phyloP scores from a whole-genome alignment of 2,113 vertebrate species.

The Nothoprocta pentlandii region DNA sequence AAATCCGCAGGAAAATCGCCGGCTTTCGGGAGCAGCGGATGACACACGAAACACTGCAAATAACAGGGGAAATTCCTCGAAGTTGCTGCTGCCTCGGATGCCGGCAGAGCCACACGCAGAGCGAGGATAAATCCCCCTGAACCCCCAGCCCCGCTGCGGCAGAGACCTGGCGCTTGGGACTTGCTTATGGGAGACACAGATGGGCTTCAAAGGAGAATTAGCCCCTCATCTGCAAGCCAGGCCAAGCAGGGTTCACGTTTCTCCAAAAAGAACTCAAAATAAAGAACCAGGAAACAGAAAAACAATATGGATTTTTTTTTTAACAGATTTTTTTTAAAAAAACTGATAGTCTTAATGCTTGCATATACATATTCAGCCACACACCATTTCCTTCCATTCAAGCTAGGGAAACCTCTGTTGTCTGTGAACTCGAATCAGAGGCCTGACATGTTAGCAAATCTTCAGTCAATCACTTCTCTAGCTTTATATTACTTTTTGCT shows the following conservation, averaged over 20 bases:
- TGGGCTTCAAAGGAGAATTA: background rate
- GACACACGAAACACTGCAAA: background rate
- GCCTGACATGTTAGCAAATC: background rate
- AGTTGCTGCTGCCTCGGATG: background rate
- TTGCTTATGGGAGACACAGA: background rate
- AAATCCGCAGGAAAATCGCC: background rate
- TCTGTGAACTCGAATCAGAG: background rate
- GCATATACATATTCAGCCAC: background rate
- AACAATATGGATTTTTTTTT: background rate
- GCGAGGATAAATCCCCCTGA: rapidly evolving
- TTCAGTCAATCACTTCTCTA: slow-evolving; percentile 18
- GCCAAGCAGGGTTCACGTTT: background rate
- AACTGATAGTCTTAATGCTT: background rate
- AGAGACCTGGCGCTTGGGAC: background rate
- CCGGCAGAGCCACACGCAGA: background rate
- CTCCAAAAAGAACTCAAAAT: background rate
- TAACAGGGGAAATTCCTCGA: background rate
- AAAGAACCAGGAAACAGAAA: background rate
- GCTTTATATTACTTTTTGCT: slow-evolving; percentile 1
- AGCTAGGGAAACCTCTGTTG: background rate
- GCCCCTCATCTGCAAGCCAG: background rate
- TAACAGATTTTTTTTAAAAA: too few relatives aligned
- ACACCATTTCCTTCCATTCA: background rate
- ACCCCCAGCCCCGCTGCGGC: background rate
- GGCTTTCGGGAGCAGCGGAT: background rate